Base-by-base conservation (phyloP, 2,797 vertebrate species). In the Telmatherina bonti region DNA sequence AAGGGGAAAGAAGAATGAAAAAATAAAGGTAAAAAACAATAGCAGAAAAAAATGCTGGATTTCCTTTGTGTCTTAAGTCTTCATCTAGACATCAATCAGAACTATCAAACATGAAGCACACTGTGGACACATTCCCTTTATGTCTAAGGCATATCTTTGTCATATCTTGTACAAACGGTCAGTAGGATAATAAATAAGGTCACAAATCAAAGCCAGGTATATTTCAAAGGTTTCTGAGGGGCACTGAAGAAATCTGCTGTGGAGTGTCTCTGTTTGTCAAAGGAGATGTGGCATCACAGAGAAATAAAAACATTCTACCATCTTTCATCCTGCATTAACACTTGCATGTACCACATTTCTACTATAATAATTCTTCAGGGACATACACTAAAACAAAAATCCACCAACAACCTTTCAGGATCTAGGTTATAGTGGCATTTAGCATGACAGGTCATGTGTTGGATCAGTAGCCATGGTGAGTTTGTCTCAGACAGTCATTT, bases 141-240 rank as follows among this genome's bases (percentile, higher is more conserved):
- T 52, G 64, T 82, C 59, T 70, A 67, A 78, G 36, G 12, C 49
- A 29, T 60, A 62, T 36, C 18, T 68, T 65, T 60, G 72, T 84
- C 70, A 81, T 70, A 76, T 56, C 78, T 20, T 20, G 18, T 20
- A 43, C 16, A 43, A 18, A 35, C 18, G 62, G 43, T 64, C 61
- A 65, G 2, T 26, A 27, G 51, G 20, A 60, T 29, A 24, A 73
- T 2, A 26, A 55, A 22, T 15, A 4, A 66, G 31, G 30, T 62
- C 38, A 60, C 20, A 20, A 1, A 58, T 72, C 2, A 5, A 66
- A 60, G 55, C 68, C 55, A 26, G 31, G 61, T 31, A 27, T 55
- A 55, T 60, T 36, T 15, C 1, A 12, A 11, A 49, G 70, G n/a
- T 0, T 61, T 27, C 6, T 43, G 5, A 20, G 13, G 3, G 6